A percentile compares a stretch with the other conserved stretches of the same genome.
These are phyloP conservation scores for Clanis bilineata DNA, from an alignment of 2,888 invertebrate genomes.

Conservation along the genomic window DNA sequence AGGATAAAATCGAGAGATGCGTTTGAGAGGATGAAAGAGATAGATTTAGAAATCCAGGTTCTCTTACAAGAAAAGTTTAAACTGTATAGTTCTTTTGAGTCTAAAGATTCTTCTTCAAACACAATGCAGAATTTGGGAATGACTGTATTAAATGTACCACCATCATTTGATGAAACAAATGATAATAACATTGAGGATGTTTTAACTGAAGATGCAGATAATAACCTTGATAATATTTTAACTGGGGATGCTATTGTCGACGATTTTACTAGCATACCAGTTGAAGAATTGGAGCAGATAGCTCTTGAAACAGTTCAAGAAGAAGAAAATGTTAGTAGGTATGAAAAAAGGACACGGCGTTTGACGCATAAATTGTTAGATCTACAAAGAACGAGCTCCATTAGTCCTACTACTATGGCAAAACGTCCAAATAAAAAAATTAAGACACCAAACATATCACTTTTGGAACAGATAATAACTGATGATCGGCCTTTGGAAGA, in stretches of 20 bases:
- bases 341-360: constrained; percentile 39
- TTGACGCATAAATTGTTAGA: constrained; percentile 36
- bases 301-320: constrained; percentile 56
- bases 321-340: constrained; percentile 31
- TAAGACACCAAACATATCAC: constrained; percentile 66
- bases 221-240: constrained; percentile 28
- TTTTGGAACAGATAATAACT: constrained; percentile 69
- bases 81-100: constrained; percentile 77
- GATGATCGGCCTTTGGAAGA: constrained; percentile 71
- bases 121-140: constrained; percentile 64
- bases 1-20: constrained; percentile 51
- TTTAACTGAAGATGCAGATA: constrained; percentile 42
- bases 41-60: constrained; percentile 82
- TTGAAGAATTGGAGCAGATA: constrained; percentile 69
- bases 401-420: constrained; percentile 48
- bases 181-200: constrained; percentile 28
- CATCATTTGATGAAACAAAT: constrained; percentile 35
- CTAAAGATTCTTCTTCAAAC: constrained; percentile 48
- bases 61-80: constrained; percentile 82
- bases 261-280: constrained; percentile 66
- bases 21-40: constrained; percentile 82
- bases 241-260: constrained; percentile 60
- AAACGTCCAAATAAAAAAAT: constrained; percentile 43
- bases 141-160: constrained; percentile 65
- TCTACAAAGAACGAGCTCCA: constrained; percentile 42